Percentiles rank a stretch among this genome's conserved stretches.
Conservation (phyloP, 2,797 vertebrate species). For the Catostomus latipinnis region DNA sequence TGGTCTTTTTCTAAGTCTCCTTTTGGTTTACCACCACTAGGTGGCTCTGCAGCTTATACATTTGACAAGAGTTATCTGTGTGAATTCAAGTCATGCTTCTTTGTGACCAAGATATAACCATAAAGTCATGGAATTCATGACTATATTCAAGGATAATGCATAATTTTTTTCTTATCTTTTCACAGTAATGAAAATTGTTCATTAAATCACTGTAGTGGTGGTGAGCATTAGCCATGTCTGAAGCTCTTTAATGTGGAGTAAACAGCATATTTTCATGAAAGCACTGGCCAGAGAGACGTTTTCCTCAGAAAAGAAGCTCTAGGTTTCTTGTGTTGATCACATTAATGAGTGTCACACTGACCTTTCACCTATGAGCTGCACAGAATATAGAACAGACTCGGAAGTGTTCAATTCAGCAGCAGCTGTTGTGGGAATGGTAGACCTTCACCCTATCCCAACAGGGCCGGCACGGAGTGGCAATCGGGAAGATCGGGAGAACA, state of each 20-base stretch:
- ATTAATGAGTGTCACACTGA: background rate
- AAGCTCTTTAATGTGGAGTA: background rate
- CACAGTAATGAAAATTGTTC: background rate
- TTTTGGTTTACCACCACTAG: background rate
- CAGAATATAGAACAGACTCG: background rate
- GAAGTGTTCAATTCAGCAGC: background rate
- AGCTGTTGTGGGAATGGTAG: background rate
- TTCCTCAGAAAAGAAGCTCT: background rate
- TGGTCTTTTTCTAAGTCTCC: background rate
- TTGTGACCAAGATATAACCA: background rate
- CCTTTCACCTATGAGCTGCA: background rate
- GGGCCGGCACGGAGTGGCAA: too few relatives aligned
- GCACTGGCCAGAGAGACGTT: background rate
- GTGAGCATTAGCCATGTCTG: background rate
- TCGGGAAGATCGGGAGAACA: too few relatives aligned
- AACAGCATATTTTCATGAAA: background rate
- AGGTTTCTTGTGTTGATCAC: background rate
- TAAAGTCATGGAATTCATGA: background rate
- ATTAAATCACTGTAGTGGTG: background rate
- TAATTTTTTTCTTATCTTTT: background rate
- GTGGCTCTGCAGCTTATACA: conserved; percentile 20
- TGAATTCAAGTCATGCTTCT: too few relatives aligned
- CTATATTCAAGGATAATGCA: background rate
- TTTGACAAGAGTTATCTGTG: too few relatives aligned
- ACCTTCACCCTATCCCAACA: background rate